A percentile compares a stretch with the other conserved stretches of the same genome.
Evolutionary conservation across 1,140 invertebrate species (phyloP).

Genomic region (Druon quercuslanigerum): DNA sequence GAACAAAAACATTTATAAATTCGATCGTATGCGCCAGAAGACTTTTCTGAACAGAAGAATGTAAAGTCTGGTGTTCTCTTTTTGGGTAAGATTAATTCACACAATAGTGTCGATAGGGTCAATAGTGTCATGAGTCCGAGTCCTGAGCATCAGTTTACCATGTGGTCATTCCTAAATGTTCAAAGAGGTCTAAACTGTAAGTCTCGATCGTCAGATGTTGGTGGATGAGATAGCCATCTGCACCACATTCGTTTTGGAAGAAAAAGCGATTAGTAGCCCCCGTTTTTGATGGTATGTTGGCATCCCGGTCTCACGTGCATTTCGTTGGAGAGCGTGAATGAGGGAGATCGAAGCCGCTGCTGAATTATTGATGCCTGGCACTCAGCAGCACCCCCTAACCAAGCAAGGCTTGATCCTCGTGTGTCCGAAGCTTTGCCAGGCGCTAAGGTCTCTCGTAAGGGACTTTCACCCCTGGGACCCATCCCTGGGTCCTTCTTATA

Average conservation of each 20-base stretch:
- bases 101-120: no score
- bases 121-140: no score
- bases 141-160: no score
- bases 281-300: conserved; percentile 32
- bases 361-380: conserved; percentile 56
- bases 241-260: background rate
- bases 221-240: background rate
- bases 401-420: conserved; percentile 34
- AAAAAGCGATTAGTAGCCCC: conserved; percentile 43
- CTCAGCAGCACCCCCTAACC: conserved; percentile 50
- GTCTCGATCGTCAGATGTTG: no score
- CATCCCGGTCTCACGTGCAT: conserved; percentile 23
- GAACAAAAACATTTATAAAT: no score
- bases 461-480: conserved; percentile 56
- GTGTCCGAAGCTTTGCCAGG: conserved; percentile 45
- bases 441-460: conserved; percentile 36
- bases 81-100: no score
- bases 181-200: background rate
- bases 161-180: background rate
- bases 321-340: conserved; percentile 43
- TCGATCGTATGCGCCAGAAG: no score
- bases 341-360: conserved; percentile 44
- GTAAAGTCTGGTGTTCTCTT: no score
- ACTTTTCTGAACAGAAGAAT: no score
- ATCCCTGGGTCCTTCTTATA: conserved; percentile 61